Evolutionary conservation across 2,888 invertebrate species (phyloP).

Genomic region (Phaonia tiefii): DNA sequence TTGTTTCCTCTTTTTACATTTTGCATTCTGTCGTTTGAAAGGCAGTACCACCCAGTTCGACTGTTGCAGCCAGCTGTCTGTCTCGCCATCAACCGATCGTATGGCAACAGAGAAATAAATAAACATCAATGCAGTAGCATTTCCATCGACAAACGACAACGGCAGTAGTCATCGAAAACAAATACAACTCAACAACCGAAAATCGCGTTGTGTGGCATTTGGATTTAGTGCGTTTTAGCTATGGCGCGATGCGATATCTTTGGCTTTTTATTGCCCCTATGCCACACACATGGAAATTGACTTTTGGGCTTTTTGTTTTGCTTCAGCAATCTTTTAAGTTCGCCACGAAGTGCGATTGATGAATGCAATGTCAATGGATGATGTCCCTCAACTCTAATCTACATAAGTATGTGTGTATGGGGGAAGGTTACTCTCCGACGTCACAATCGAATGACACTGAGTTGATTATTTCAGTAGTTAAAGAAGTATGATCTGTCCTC

Average conservation of each 20-base stretch:
- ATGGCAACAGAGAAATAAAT: constrained; percentile 36
- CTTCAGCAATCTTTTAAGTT: constrained; percentile 44
- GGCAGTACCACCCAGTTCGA: constrained; percentile 58
- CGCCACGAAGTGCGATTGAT: constrained; percentile 60
- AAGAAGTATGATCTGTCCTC: too few species aligned
- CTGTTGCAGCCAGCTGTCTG: constrained; percentile 55
- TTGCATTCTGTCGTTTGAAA: constrained; percentile 62
- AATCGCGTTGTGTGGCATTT: constrained; percentile 63
- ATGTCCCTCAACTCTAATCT: too few species aligned
- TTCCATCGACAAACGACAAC: constrained; percentile 31
- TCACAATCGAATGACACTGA: too few species aligned
- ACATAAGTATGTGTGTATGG: too few species aligned
- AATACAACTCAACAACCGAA: constrained; percentile 37
- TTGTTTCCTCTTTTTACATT: constrained; percentile 52
- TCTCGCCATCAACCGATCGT: constrained; percentile 44
- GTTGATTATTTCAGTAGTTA: too few species aligned
- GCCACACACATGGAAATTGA: constrained; percentile 58
- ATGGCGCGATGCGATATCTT: constrained; percentile 50
- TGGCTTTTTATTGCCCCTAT: constrained; percentile 43
- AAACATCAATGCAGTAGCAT: constrained; percentile 32
- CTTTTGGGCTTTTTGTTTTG: constrained; percentile 32
- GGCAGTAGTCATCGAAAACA: too few species aligned
- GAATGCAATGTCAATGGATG: too few species aligned
- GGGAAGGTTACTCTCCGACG: too few species aligned
- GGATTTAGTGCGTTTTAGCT: constrained; percentile 59